phyloP scores from a whole-genome alignment of 2,113 vertebrate species.

The Mesoclemmys tuberculata region DNA sequence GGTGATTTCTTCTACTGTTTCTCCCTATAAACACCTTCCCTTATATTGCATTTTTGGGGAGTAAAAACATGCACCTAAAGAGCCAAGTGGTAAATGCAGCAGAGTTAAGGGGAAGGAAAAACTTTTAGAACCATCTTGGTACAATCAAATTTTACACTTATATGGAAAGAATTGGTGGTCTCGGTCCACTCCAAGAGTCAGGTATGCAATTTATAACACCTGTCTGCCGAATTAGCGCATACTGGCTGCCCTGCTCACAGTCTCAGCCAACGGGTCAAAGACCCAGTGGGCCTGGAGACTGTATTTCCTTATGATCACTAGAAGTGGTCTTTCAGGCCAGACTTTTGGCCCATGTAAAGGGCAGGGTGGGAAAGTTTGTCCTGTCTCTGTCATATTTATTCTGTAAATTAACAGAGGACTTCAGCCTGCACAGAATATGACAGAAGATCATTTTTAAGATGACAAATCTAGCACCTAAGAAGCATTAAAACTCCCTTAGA shows the following conservation, averaged over 20 bases:
- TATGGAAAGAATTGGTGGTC: not conserved
- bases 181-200: not conserved
- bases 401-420: not conserved
- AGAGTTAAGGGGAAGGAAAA: not conserved
- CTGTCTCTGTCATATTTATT: not conserved
- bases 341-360: not conserved
- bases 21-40: not conserved
- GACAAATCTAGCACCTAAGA: not conserved
- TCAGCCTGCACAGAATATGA: not conserved
- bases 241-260: not conserved
- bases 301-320: not conserved
- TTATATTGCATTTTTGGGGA: not conserved
- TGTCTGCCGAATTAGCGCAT: not conserved
- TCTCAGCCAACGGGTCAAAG: not conserved
- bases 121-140: not conserved
- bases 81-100: not conserved
- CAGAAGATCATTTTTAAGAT: not conserved
- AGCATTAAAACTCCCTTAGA: not conserved
- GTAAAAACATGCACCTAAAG: not conserved
- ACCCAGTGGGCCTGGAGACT: not conserved
- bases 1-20: not conserved
- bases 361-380: not conserved
- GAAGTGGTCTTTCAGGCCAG: not conserved
- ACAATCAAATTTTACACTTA: not conserved
- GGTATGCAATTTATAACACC: not conserved